Evolutionary conservation across 2,888 invertebrate species (phyloP).

Genomic region (Folsomia candida): DNA sequence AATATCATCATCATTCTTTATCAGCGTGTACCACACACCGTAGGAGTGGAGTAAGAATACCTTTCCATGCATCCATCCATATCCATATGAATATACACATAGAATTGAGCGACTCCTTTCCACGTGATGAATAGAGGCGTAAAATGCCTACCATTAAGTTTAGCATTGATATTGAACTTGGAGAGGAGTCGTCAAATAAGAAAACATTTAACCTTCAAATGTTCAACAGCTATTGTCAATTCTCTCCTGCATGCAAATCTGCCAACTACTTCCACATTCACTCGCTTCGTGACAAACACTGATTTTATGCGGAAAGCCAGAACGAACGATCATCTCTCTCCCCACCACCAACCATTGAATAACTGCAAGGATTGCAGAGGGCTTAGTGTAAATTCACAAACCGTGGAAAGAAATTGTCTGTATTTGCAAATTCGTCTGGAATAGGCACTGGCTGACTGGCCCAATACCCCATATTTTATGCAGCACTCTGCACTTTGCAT

Average conservation of each 20-base stretch:
- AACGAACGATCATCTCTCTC: not conserved
- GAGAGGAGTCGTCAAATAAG: not conserved
- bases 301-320: conserved; percentile 8
- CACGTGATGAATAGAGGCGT: not conserved
- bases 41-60: not conserved
- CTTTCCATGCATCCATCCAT: no score
- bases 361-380: no score
- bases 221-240: conserved; percentile 8
- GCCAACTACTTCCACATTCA: not conserved
- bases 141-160: not conserved
- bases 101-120: not conserved
- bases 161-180: conserved; percentile 16
- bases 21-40: not conserved
- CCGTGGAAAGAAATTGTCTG: not conserved
- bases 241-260: conserved; percentile 17
- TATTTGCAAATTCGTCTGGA: not conserved
- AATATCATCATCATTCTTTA: not conserved
- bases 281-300: conserved; percentile 1
- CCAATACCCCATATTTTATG: not conserved
- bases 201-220: conserved; percentile 17
- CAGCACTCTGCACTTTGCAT: not conserved
- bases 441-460: no score
- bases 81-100: no score
- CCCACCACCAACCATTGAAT: no score
- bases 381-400: not conserved